Evolutionary conservation across 2,113 vertebrate species (phyloP).

Genomic region (Ia io): DNA sequence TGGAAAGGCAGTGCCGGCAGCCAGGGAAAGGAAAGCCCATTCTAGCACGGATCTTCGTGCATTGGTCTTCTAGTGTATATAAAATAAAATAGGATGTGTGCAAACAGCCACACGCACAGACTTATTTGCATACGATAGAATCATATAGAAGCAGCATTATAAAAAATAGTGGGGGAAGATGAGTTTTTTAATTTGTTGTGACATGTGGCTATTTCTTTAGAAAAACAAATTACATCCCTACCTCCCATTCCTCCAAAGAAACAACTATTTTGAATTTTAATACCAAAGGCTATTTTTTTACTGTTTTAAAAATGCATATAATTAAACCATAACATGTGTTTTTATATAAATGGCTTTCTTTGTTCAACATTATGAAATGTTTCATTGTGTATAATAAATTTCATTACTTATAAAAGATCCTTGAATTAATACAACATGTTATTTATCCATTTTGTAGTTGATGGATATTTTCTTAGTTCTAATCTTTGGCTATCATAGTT

Average conservation of each 20-base stretch:
- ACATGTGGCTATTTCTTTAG: background rate
- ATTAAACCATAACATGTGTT: background rate
- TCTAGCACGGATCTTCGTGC: no score
- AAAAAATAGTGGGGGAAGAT: background rate
- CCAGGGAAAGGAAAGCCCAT: no score
- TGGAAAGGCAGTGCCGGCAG: no score
- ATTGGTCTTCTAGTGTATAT: no score
- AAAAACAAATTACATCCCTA: background rate
- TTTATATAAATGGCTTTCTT: background rate
- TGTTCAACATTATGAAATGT: background rate
- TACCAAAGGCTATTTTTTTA: background rate
- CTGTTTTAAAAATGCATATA: background rate
- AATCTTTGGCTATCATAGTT: background rate
- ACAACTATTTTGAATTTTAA: background rate
- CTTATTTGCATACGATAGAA: background rate
- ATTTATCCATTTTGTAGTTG: background rate
- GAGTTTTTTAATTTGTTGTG: background rate
- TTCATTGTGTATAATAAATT: background rate
- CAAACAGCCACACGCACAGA: background rate
- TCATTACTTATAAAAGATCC: background rate
- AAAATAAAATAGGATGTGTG: background rate
- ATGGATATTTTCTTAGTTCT: background rate
- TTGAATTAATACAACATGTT: background rate
- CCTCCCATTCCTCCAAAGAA: background rate
- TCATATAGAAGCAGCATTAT: background rate